phyloP scores from a whole-genome alignment of 1,140 invertebrate species.

The Aphelenchoides besseyi region DNA sequence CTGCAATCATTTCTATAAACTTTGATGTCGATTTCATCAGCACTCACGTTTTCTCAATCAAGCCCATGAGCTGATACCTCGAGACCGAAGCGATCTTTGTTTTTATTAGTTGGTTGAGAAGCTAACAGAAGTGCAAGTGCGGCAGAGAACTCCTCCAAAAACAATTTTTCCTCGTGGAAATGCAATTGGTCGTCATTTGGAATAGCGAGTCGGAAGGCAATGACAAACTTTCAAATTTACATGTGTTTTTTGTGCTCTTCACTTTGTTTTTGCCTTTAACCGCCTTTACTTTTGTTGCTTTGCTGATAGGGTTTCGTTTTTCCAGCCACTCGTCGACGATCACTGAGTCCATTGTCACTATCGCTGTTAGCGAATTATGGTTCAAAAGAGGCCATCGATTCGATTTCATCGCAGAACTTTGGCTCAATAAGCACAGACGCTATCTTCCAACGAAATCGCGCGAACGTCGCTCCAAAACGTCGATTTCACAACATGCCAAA shows the following conservation, averaged over 20 bases:
- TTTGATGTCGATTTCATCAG: too few relatives aligned
- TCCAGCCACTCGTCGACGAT: constrained; percentile 26
- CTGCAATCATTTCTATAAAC: too few relatives aligned
- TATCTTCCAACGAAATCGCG: neutral
- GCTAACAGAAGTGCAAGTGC: too few relatives aligned
- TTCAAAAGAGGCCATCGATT: constrained; percentile 22
- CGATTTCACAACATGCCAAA: constrained; percentile 27
- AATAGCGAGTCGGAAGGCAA: neutral
- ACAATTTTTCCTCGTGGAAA: neutral
- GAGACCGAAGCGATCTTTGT: too few relatives aligned
- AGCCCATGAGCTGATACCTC: too few relatives aligned
- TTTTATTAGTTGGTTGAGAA: too few relatives aligned
- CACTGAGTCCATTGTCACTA: constrained; percentile 32
- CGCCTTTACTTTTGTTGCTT: neutral
- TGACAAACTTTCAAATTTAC: constrained; percentile 3
- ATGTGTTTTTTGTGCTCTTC: neutral
- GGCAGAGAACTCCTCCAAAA: neutral
- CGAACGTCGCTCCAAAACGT: neutral
- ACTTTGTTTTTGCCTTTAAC: neutral
- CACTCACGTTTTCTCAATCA: too few relatives aligned
- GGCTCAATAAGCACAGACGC: constrained; percentile 5
- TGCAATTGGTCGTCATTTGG: neutral
- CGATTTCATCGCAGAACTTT: neutral
- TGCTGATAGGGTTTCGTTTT: neutral
- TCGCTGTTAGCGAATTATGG: constrained; percentile 37